Evolutionary conservation across 2,113 vertebrate genomes (phyloP).

Genomic region (Antechinus stuartii): DNA sequence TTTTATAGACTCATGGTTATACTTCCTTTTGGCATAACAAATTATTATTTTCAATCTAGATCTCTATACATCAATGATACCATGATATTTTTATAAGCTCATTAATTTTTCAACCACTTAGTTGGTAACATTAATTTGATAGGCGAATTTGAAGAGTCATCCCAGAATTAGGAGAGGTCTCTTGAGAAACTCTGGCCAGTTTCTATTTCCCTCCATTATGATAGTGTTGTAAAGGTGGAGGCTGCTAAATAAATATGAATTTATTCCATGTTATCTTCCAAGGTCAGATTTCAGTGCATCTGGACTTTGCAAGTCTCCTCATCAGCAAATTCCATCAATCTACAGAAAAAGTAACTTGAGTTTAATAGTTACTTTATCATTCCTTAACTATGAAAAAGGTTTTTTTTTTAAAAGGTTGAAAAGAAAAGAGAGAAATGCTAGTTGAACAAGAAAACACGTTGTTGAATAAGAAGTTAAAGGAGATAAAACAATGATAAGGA

Average conservation of each 20-base stretch:
- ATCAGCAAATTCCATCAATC: not conserved
- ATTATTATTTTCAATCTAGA: not conserved
- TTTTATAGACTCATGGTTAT: not conserved
- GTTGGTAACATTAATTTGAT: constrained; percentile 7
- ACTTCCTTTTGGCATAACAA: not conserved
- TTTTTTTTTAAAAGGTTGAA: not conserved
- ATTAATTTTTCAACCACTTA: not conserved
- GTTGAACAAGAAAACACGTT: not conserved
- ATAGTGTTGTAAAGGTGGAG: not conserved
- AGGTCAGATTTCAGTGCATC: not conserved
- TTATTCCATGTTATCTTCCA: not conserved
- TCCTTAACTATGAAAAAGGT: not conserved
- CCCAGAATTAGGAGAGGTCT: not conserved
- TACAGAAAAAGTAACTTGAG: constrained; percentile 11
- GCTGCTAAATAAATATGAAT: not conserved
- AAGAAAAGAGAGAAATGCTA: not conserved
- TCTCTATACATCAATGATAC: not conserved
- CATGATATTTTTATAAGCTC: not conserved
- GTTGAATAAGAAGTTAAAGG: not conserved
- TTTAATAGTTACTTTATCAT: not conserved
- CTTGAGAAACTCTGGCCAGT: not conserved
- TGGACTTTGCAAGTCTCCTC: not conserved
- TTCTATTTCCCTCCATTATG: not conserved
- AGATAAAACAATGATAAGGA: not conserved
- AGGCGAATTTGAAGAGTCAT: not conserved